Conservation (phyloP, 2,113 vertebrate species). For the Alosa alosa region DNA sequence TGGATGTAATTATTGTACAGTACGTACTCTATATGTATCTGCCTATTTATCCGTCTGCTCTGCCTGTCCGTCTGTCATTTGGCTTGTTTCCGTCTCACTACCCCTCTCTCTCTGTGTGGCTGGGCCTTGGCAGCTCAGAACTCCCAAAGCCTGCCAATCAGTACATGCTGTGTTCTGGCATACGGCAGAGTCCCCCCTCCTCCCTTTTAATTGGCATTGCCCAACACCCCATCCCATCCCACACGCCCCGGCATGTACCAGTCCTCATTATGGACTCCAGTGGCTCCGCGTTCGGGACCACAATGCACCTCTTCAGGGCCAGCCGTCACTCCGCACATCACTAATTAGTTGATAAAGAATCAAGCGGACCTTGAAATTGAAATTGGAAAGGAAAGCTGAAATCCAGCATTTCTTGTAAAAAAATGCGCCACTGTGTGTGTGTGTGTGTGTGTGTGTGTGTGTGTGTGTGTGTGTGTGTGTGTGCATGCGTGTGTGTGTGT, state of each 20-base stretch:
- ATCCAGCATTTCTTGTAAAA: slow-evolving; percentile 53
- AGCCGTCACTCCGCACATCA: slow-evolving; percentile 85
- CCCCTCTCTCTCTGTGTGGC: neutral
- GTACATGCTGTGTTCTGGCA: slow-evolving; percentile 64
- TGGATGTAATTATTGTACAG: neutral
- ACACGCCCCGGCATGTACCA: slow-evolving; percentile 73
- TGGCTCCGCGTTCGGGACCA: slow-evolving; percentile 84
- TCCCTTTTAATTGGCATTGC: slow-evolving; percentile 58
- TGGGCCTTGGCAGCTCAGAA: slow-evolving; percentile 49
- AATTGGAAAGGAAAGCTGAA: slow-evolving; percentile 81
- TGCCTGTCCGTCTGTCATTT: slow-evolving; percentile 51
- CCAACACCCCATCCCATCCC: slow-evolving; percentile 63
- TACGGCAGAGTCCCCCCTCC: slow-evolving; percentile 68
- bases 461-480: slow-evolving; percentile 3
- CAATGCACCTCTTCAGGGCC: slow-evolving; percentile 87
- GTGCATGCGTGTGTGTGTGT: neutral
- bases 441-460: slow-evolving; percentile 12
- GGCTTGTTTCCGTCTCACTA: neutral
- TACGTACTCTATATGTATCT: neutral
- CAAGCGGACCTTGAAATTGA: slow-evolving; percentile 99
- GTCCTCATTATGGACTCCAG: slow-evolving; percentile 87
- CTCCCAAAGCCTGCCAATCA: slow-evolving; percentile 79
- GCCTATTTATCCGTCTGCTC: too few species aligned
- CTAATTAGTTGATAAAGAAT: slow-evolving; percentile 97
- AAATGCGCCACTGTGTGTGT: neutral